Evolutionary conservation across 2,113 vertebrate species (phyloP), one percentile per base, ranked within the genome.

Genomic region (Salvelinus fontinalis): DNA sequence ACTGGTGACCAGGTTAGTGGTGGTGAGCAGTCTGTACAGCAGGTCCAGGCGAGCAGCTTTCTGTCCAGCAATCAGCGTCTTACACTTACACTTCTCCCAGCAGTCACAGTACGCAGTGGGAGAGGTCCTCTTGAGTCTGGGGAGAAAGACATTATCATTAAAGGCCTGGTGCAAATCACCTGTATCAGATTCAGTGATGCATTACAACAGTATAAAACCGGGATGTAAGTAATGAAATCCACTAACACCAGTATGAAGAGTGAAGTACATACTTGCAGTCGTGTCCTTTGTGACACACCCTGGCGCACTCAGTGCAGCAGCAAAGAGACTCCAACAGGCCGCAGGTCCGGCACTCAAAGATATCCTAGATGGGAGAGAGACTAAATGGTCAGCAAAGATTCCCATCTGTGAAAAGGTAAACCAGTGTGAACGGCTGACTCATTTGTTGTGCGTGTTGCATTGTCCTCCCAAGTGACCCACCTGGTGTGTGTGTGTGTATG

Each of bases 81-180:
- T 99, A 79, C 98, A 99, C 84, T 99, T 99, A 83, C 98, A 99
- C 87, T 99, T 99, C 82, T 99, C 98, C 98, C 98, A 99, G 87
- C 98, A 99, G 90, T 99, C 98, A 80, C 98, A 99, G 77, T 99
- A 99, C 0, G 98, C 98, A 73, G 98, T 99, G 24, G 98, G 98
- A 73, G 98, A 99, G 0, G 98, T 99, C 78, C 98, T 92, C 87
- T 99, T 99, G 68, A 99, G 92, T 83, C 98, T 99, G 82, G 27
- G 74, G 74, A 71, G 72, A 64, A 80, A 77, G 34, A 8, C n/a
- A 24, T 66, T 3, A 54, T 49, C 39, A 29, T 5, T 57, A 18
- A 57, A 20, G 54, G 54, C 54, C 54, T 44, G 54, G 5, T 57
- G 54, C 54, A 4, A 57, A 57, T 6, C 54, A 5, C 16, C 4